Conservation (phyloP, 2,888 invertebrate genomes). For the Pecten maximus region DNA sequence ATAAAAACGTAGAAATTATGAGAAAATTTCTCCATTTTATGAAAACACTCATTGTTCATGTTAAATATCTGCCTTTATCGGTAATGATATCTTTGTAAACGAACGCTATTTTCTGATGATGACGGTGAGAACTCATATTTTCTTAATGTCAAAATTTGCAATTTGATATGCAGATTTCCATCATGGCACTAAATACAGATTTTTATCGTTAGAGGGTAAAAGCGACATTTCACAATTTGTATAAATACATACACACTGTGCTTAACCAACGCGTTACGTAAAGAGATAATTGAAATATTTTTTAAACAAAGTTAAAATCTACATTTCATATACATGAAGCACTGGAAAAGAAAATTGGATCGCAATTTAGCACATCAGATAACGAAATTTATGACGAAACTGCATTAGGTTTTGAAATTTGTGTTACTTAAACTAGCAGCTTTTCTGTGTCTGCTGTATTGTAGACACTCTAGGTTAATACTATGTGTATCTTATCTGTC, state of each 20-base stretch:
- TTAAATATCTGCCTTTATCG: not conserved
- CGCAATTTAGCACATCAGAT: constrained; percentile 20
- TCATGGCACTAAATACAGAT: constrained; percentile 2
- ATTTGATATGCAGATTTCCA: constrained; percentile 5
- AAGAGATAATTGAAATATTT: not conserved
- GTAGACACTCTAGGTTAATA: not conserved
- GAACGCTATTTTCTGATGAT: not conserved
- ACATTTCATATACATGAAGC: not conserved
- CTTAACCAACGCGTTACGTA: not conserved
- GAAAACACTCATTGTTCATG: constrained; percentile 22
- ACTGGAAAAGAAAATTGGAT: constrained; percentile 30
- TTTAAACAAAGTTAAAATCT: constrained; percentile 19
- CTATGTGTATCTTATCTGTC: not conserved
- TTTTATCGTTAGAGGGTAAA: not conserved
- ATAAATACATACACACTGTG: not conserved
- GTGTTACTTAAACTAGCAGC: not conserved
- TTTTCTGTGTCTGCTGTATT: not conserved
- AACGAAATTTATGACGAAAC: constrained; percentile 13
- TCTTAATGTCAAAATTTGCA: constrained; percentile 26
- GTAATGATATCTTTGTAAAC: not conserved
- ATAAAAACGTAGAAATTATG: constrained; percentile 24
- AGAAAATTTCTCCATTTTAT: constrained; percentile 9
- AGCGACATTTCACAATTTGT: constrained; percentile 15
- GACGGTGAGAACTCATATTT: not conserved
- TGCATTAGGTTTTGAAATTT: not conserved